Evolutionary conservation across 2,113 vertebrate genomes (phyloP).

Genomic region (Gavia stellata): DNA sequence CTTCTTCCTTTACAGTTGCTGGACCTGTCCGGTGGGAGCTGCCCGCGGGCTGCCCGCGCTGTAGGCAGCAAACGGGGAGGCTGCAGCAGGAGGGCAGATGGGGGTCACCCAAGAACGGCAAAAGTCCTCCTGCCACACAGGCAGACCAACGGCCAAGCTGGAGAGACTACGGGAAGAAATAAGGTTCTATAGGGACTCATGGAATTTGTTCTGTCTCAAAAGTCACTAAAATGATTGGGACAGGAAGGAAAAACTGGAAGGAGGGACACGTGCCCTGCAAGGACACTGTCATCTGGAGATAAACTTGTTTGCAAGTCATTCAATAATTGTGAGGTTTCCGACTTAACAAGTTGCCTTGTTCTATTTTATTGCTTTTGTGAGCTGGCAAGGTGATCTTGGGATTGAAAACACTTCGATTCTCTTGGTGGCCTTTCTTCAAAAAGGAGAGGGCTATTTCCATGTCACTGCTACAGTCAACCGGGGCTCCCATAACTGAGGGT

Average conservation of each 20-base stretch:
- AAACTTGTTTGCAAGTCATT: not conserved
- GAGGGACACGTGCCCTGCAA: not conserved
- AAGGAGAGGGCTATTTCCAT: not conserved
- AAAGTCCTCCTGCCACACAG: not conserved
- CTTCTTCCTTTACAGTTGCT: not conserved
- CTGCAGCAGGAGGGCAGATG: not conserved
- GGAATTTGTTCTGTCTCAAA: not conserved
- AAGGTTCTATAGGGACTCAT: not conserved
- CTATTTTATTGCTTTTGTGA: not conserved
- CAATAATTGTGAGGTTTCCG: not conserved
- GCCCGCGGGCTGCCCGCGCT: not conserved
- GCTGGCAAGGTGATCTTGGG: not conserved
- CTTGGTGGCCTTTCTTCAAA: not conserved
- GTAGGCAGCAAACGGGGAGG: not conserved
- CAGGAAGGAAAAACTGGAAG: not conserved
- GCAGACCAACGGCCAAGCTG: not conserved
- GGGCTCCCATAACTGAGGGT: not conserved
- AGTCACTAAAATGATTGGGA: not conserved
- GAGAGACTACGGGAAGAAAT: not conserved
- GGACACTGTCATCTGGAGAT: not conserved
- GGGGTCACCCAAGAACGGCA: not conserved
- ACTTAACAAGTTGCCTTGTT: not conserved
- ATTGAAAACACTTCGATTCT: not conserved
- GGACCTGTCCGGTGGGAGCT: not conserved
- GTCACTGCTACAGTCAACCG: not conserved